A percentile compares a stretch with the other conserved stretches of the same genome.
Evolutionary conservation across 2,113 vertebrate species (phyloP).

Genomic region (Sigmodon hispidus): DNA sequence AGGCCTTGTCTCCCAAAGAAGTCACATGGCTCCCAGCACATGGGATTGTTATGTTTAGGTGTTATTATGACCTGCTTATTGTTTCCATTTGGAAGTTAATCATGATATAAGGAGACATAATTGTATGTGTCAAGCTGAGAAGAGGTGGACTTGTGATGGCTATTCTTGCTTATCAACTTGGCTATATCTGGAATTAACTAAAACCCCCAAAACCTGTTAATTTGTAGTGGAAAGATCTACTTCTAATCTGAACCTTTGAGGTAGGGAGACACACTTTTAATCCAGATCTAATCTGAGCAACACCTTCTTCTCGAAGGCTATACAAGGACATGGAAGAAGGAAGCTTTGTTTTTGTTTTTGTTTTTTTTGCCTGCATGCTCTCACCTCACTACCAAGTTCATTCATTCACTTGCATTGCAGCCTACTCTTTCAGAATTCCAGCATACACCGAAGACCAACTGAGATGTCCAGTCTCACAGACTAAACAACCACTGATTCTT

Average conservation of each 20-base stretch:
- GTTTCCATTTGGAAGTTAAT: not conserved
- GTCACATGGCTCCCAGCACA: too few relatives aligned
- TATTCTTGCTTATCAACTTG: not conserved
- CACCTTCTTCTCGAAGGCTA: not conserved
- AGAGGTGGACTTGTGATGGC: not conserved
- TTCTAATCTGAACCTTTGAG: not conserved
- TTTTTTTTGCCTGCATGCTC: not conserved
- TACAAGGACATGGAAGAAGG: not conserved
- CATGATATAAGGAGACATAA: not conserved
- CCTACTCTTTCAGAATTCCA: not conserved
- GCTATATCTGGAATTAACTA: not conserved
- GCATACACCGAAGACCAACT: not conserved
- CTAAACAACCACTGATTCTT: not conserved
- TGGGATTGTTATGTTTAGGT: not conserved
- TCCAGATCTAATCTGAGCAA: not conserved
- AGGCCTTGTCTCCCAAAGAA: too few relatives aligned
- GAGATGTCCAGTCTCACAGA: not conserved
- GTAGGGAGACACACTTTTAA: not conserved
- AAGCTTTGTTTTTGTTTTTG: not conserved
- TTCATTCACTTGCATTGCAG: not conserved
- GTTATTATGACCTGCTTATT: not conserved
- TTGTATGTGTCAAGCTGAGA: not conserved
- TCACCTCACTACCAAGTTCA: not conserved
- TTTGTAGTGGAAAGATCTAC: not conserved
- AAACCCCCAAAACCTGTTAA: not conserved